phyloP scores from a whole-genome alignment of 2,797 vertebrate genomes.

The Poeciliopsis gracilis region DNA sequence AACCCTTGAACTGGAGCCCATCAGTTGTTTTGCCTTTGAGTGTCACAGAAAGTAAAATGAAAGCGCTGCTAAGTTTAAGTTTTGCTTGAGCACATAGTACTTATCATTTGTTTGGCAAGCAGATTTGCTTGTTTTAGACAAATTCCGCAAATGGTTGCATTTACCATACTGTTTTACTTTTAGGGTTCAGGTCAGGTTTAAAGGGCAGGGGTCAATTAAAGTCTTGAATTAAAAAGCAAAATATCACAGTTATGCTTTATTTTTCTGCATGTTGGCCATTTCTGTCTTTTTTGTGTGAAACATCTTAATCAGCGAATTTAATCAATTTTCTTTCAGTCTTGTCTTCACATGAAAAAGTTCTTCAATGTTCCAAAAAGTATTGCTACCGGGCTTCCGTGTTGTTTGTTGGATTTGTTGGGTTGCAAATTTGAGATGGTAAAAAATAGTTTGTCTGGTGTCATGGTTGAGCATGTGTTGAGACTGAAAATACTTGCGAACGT shows the following conservation, averaged over 20 bases:
- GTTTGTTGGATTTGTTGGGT: neutral
- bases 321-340: neutral
- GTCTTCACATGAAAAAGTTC: neutral
- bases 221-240: neutral
- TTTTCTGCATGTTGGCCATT: neutral
- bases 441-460: neutral
- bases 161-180: neutral
- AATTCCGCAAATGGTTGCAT: neutral
- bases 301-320: neutral
- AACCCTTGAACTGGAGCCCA: constrained; percentile 29
- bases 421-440: neutral
- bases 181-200: neutral
- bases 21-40: constrained; percentile 17
- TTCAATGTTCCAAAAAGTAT: neutral
- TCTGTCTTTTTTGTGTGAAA: neutral
- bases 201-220: too few species aligned
- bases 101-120: constrained; percentile 13
- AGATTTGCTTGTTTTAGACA: constrained; percentile 1
- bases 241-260: neutral
- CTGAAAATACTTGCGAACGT: neutral
- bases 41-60: constrained; percentile 18
- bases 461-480: neutral
- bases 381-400: neutral
- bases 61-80: constrained; percentile 32
- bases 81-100: constrained; percentile 4